Base-by-base conservation (phyloP, 2,888 invertebrate species). In the Amphipyra tragopoginis region DNA sequence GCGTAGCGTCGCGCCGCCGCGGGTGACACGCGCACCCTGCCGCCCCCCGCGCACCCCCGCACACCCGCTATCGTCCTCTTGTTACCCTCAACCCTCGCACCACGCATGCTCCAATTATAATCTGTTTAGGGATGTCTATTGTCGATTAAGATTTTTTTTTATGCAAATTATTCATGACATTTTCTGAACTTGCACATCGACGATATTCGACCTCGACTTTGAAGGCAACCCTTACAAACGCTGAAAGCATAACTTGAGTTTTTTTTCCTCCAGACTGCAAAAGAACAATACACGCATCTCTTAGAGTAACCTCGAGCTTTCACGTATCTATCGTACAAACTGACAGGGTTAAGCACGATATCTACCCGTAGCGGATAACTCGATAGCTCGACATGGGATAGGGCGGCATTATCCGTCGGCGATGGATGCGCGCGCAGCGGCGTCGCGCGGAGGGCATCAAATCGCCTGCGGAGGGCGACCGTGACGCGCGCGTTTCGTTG, bases 81-180 rank as follows among this genome's bases (percentile, higher is more conserved):
- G 75, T 82, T 83, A 87, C 89, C 88, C 89, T 85, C 90, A 86
- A 89, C 90, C 88, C 91, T 90, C 91, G 89, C 85, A 93, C 92
- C 92, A 94, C 94, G 94, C 94, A 94, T 94, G 94, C 94, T 94
- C 94, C 94, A 94, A 93, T 94, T 93, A 93, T 94, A 94, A 94
- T 94, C 94, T 91, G 90, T 89, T 90, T 93, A 94, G 94, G 90
- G 93, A 93, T 93, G 93, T 90, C 87, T 86, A 84, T 82, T 90
- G 93, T 94, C 94, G 93, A 93, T 93, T 90, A 88, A 86, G 69
- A 84, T 72, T 81, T 77, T 80, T 80, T 72, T 38, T 48, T 60
- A 72, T 62, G 58, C 57, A 72, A 72, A 76, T 75, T 72, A 66
- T 73, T 63, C 40, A 55, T 67, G 21, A 69, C 40, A 6, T 38